Base-by-base conservation (phyloP, 2,888 invertebrate species). In the Tachina grossa region DNA sequence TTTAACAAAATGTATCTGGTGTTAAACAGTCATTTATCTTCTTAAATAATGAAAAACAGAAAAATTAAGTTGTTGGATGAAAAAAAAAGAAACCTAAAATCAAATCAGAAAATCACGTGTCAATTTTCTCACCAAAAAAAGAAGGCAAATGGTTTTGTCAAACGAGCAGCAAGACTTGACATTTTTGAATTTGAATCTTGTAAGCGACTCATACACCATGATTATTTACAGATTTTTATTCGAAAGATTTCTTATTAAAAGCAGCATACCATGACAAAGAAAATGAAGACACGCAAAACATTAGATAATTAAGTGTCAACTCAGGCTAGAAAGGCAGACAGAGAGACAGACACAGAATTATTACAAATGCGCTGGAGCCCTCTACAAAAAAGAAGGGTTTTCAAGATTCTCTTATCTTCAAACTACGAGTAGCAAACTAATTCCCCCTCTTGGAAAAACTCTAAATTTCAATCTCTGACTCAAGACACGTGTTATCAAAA, bases 301-400 rank as follows among this genome's bases (percentile, higher is more conserved):
- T 74, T 84, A 85, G 85, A 89, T 90, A 90, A 91, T 91, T 89
- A 90, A 88, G 89, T 90, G 91, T 90, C 91, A 90, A 88, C 89
- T 87, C 87, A 87, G 90, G 86, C 85, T 87, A 74, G 41, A 76
- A 11, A 51, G 59, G 6, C 59, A 59, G 41, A 59, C 66, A 71
- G 69, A 57, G 19, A 43, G 66, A 41, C 63, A 63, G 13, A 59
- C 22, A 51, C 9, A 47, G 31, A 71, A 61, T 75, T 75, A 74
- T 71, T 45, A 71, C 71, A 72, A 69, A 19, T 66, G 69, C 59
- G 71, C 65, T 80, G 72, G 47, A 22, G 39, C 78, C 22, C 55
- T 68, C 11, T 63, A 13, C 41, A n/a, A 13, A n/a, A 22, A 55
- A 65, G 79, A 85, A 79, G 83, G 83, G 79, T 72, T 85, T 71